Conservation (phyloP, 2,797 vertebrate species). For the Loriculus beryllinus region DNA sequence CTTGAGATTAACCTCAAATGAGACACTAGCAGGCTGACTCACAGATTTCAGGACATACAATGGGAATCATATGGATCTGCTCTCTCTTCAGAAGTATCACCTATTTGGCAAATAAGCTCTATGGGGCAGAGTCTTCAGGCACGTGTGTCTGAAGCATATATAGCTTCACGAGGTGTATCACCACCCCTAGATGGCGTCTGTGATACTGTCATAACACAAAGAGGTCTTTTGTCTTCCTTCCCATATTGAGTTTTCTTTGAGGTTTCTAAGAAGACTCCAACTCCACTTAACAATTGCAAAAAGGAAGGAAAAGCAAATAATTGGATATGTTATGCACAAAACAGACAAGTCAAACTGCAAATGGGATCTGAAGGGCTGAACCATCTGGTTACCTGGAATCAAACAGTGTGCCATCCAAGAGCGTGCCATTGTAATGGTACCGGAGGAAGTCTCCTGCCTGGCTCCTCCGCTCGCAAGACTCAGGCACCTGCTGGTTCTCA, state of each 20-base stretch:
- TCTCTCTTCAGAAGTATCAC: not conserved
- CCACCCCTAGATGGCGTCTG: conserved; percentile 1
- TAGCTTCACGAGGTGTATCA: not conserved
- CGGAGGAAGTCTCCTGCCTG: conserved; percentile 89
- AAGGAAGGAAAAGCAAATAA: not conserved
- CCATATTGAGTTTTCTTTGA: accelerated
- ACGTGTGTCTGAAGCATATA: accelerated
- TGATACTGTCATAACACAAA: not conserved
- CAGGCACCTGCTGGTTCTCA: conserved; percentile 81
- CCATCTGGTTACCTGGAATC: conserved; percentile 87
- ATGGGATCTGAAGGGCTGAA: not conserved
- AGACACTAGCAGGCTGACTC: not conserved
- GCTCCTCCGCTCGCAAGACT: conserved; percentile 83
- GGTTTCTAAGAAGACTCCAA: not conserved
- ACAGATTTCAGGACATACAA: not conserved
- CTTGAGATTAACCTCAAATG: not conserved
- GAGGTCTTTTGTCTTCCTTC: not conserved
- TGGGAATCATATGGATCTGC: not conserved
- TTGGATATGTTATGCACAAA: not conserved
- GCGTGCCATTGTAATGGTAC: conserved; percentile 95
- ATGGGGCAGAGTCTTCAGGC: not conserved
- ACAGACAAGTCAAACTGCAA: not conserved
- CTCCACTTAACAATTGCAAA: not conserved
- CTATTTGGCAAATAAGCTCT: not conserved
- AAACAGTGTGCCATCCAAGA: conserved; percentile 92